A percentile compares a stretch with the other conserved stretches of the same genome.
Conservation (phyloP, 2,797 vertebrate species). For the Vireo griseus region DNA sequence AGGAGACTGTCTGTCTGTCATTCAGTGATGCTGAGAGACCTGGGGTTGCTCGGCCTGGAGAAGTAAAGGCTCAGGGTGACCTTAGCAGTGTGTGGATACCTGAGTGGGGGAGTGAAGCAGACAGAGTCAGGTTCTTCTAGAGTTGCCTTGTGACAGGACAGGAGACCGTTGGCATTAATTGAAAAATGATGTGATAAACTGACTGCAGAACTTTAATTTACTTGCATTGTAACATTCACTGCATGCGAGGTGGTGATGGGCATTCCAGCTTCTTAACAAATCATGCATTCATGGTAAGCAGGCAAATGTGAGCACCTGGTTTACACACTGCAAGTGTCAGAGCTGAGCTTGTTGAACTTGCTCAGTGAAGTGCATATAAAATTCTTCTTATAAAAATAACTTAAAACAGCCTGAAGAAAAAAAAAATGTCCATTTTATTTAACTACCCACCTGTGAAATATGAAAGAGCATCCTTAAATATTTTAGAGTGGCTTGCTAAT, state of each 20-base stretch:
- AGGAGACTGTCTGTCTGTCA: not conserved
- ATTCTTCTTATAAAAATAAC: conserved; percentile 15
- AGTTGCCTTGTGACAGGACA: not conserved
- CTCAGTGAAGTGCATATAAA: conserved; percentile 5
- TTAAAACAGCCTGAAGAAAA: conserved; percentile 9
- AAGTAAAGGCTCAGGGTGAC: not conserved
- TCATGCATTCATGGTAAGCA: not conserved
- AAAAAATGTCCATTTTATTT: conserved; percentile 13
- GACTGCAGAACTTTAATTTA: not conserved
- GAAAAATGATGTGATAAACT: not conserved
- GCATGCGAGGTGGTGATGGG: not conserved
- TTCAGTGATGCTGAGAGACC: not conserved
- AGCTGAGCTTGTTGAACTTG: not conserved
- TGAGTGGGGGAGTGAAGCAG: not conserved
- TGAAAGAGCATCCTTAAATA: conserved; percentile 37
- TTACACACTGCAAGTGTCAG: not conserved
- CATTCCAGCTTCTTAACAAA: not conserved
- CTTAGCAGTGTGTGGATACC: not conserved
- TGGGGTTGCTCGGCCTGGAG: not conserved
- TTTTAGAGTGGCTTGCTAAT: not conserved
- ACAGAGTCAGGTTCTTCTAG: not conserved
- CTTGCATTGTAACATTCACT: not conserved
- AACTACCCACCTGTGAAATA: conserved; percentile 31
- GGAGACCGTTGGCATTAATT: accelerated
- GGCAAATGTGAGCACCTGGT: not conserved